Base-by-base conservation (phyloP, 1,140 invertebrate genomes). In the Phenacoccus solenopsis region DNA sequence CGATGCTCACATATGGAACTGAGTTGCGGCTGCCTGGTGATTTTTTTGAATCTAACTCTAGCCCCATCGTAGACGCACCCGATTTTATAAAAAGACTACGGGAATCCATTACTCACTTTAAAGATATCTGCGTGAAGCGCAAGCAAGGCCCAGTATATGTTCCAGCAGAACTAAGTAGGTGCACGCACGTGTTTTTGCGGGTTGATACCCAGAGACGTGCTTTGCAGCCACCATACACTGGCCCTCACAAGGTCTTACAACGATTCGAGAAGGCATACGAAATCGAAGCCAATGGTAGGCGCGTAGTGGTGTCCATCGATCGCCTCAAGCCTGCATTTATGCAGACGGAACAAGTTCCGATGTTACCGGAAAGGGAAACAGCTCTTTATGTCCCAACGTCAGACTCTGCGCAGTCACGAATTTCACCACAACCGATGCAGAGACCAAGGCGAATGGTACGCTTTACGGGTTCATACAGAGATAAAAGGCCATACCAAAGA, bases 1-100 rank as follows among this genome's bases (percentile, higher is more conserved):
- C 76, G 9, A 76, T 80, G 56, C 68, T 79, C 28, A 70, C 80
- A 0, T 80, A 75, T 68, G 79, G 79, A 0, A 73, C 72, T 20
- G 61, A 75, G 0, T 69, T 80, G 0, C 71, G 76, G 0, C 67
- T 80, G 0, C 78, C 79, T 0, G 75, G 75, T 0, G 77, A 80
- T 74, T 76, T 79, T 61, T 74, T 80, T 5, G n/a, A n/a, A n/a
- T 0, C 22, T 3, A 4, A 0, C 5, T 16, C 56, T 1, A 32
- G 22, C 12, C 0, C 7, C 70, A 64, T 75, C 10, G 9, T 13
- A 2, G 13, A 56, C 12, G 20, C 70, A 0, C 67, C 70, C 12
- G 68, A 69, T 0, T 27, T 69, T 1, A n/a, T 69, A 22, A 25
- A 22, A 20, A 1, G 24, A 0, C 0, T 69, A 9, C 27, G 35